Conservation (phyloP, 2,797 vertebrate species). For the Anguilla megastoma region DNA sequence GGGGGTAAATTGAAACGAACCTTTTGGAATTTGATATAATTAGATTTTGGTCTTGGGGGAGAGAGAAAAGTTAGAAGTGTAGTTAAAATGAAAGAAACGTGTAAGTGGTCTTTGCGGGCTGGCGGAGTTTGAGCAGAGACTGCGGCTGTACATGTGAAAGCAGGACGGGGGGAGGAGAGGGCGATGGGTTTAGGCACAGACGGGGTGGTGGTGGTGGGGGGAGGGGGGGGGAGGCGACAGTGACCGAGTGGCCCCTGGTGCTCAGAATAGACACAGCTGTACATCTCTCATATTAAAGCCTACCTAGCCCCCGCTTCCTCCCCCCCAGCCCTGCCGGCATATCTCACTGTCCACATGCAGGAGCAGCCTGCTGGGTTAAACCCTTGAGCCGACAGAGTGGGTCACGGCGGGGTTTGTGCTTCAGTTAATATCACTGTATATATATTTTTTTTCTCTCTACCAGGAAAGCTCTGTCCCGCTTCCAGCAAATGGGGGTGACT, state of each 20-base stretch:
- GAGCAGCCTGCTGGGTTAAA: background rate
- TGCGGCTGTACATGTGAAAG: background rate
- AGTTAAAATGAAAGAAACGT: background rate
- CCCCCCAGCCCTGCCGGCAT: background rate
- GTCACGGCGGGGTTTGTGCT: background rate
- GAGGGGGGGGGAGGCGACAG: background rate
- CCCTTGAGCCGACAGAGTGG: background rate
- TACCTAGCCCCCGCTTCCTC: background rate
- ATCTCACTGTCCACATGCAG: background rate
- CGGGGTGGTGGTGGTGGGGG: background rate
- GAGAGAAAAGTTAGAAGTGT: background rate
- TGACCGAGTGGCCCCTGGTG: background rate
- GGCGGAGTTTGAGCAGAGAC: background rate
- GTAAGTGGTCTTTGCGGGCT: too few relatives aligned
- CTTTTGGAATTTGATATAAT: background rate
- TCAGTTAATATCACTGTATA: background rate
- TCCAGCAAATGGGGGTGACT: slow-evolving; percentile 35
- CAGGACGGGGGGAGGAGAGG: background rate
- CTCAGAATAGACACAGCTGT: background rate
- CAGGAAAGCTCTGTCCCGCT: background rate
- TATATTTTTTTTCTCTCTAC: background rate
- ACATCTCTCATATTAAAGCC: background rate
- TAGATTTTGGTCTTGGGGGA: background rate
- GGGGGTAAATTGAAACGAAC: background rate
- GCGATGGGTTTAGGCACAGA: background rate